Evolutionary conservation across 2,888 invertebrate genomes (phyloP).

Genomic region (Hololepta plana): DNA sequence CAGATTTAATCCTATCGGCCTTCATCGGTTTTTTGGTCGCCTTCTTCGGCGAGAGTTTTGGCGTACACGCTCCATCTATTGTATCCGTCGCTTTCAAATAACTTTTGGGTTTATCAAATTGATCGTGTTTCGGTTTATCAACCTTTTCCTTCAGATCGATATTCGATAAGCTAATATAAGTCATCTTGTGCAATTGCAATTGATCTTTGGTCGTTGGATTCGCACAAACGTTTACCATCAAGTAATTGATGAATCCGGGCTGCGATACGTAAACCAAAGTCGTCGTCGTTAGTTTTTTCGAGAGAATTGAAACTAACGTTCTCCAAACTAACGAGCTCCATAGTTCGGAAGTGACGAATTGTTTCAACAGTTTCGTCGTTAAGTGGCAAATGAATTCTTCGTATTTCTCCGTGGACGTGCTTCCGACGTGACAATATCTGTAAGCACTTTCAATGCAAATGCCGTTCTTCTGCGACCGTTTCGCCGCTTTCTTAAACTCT

Average conservation of each 20-base stretch:
- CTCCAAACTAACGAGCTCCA: conserved; percentile 49
- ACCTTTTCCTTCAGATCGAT: conserved; percentile 10
- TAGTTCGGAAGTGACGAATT: conserved; percentile 46
- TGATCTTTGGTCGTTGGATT: conserved; percentile 12
- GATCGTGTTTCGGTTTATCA: conserved; percentile 3
- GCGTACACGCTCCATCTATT: conserved; percentile 7
- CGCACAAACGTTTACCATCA: conserved; percentile 14
- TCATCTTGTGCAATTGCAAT: conserved; percentile 16
- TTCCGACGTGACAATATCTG: conserved; percentile 26
- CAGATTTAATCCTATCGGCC: too few species aligned
- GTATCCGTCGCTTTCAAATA: neutral
- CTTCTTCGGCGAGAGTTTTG: conserved; percentile 10
- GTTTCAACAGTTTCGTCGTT: conserved; percentile 36
- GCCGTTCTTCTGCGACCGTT: conserved; percentile 32
- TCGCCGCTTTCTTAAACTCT: conserved; percentile 42
- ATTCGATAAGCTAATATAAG: conserved; percentile 13
- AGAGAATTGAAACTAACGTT: conserved; percentile 38
- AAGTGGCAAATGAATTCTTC: conserved; percentile 41
- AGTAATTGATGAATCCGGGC: conserved; percentile 31
- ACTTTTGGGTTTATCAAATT: neutral
- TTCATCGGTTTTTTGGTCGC: too few species aligned
- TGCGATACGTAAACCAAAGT: conserved; percentile 30
- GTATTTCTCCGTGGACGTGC: conserved; percentile 26
- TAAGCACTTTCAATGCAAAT: conserved; percentile 31
- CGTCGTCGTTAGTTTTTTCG: conserved; percentile 36